These are phyloP conservation scores for Linnaemya tessellans DNA, from an alignment of 2,888 invertebrate genomes.

Conservation along the genomic window DNA sequence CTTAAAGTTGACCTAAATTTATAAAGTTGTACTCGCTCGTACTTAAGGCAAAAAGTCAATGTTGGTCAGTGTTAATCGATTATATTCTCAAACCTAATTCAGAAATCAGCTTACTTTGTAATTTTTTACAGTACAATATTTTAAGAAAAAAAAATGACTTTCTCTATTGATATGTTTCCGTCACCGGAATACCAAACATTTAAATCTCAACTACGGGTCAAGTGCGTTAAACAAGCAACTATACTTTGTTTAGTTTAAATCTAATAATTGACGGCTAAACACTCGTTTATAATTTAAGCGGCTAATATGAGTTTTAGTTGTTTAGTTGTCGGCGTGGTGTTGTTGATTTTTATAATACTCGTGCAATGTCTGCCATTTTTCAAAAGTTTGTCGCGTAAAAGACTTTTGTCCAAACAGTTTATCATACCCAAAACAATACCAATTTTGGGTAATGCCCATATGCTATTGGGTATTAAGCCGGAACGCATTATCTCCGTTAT, in stretches of 20 bases:
- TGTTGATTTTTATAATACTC: not conserved
- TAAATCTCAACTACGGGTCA: not conserved
- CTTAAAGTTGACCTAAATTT: too few relatives aligned
- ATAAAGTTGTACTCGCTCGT: too few relatives aligned
- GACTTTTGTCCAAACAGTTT: constrained; percentile 72
- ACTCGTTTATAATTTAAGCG: not conserved
- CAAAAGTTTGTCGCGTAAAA: constrained; percentile 4
- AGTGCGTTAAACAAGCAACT: not conserved
- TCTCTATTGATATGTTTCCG: too few relatives aligned
- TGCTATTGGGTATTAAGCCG: constrained; percentile 83
- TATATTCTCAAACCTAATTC: too few relatives aligned
- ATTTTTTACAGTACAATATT: too few relatives aligned
- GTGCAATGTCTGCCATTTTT: not conserved
- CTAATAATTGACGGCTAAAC: not conserved
- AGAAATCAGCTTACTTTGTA: too few relatives aligned
- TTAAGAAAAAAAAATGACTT: too few relatives aligned
- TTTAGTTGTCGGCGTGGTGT: not conserved
- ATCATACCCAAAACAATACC: constrained; percentile 83
- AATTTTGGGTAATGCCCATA: constrained; percentile 84
- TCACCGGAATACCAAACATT: too few relatives aligned
- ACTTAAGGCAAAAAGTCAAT: too few relatives aligned
- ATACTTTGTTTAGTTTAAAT: constrained; percentile 18
- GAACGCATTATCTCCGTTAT: constrained; percentile 79
- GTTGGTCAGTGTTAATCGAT: too few relatives aligned
- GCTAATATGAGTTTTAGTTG: constrained; percentile 23